Evolutionary conservation across 2,113 vertebrate species (phyloP), one percentile per base, ranked within the genome.

Genomic region (Lepisosteus oculatus): DNA sequence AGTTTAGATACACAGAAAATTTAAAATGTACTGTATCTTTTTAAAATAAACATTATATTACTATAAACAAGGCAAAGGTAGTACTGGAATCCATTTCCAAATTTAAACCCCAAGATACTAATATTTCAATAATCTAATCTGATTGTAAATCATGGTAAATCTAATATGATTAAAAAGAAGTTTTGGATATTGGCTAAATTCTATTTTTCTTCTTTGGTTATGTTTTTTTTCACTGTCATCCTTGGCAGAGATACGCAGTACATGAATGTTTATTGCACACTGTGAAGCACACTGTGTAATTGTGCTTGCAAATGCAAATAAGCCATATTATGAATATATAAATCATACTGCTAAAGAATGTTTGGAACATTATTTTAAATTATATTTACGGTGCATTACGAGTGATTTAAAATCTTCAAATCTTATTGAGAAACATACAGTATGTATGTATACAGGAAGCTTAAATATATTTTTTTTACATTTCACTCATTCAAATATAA

Each of bases 221-320:
- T 55, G 51, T 43, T 41, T 3, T 71, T 7, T 51, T 76, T 75
- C 29, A 29, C 70, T 12, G 54, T 68, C 57, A 43, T 29, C 51
- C 69, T 72, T 64, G 59, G 65, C 42, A 14, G n/a, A 17, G 41
- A n/a, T 42, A 65, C 55, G 65, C 59, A 65, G 66, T 44, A 65
- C 41, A 17, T 15, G 65, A 12, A 65, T 70, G 67, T 73, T 67
- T 59, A 70, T 29, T 29, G 7, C 67, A 66, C 14, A 15, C 41
- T 51, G 55, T 13, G 4, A 76, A 65, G n/a, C 59, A 55, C 43
- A 13, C 69, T 72, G 55, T 29, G 44, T 61, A 51, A 69, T 73
- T 63, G 68, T 29, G 59, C 61, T 74, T 59, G 67, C 57, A 74
- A 68, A 79, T 65, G 71, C 43, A 76, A 72, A 76, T 68, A n/a